These are phyloP conservation scores for Euura lappo DNA, from an alignment of 1,140 invertebrate genomes.

Conservation along the genomic window DNA sequence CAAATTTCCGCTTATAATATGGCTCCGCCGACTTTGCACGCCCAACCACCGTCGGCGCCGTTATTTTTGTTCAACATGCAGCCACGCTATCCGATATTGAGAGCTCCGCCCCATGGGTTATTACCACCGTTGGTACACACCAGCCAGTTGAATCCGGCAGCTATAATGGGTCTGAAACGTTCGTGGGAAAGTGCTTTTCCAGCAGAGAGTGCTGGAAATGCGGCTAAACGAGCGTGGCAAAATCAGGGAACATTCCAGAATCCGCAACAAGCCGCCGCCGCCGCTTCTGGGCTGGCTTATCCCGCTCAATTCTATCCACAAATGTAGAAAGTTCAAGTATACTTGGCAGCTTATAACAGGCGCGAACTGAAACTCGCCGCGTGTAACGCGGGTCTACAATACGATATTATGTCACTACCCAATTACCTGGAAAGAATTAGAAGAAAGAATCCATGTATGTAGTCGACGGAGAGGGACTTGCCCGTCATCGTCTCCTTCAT, in stretches of 20 bases:
- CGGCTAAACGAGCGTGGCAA: constrained; percentile 54
- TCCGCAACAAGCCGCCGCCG: constrained; percentile 36
- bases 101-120: constrained; percentile 54
- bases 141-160: constrained; percentile 46
- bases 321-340: constrained; percentile 31
- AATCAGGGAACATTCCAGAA: constrained; percentile 43
- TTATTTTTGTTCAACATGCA: constrained; percentile 53
- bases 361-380: no score
- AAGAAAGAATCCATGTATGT: no score
- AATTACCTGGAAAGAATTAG: no score
- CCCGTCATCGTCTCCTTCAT: no score
- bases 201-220: constrained; percentile 39
- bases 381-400: no score
- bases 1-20: constrained; percentile 53
- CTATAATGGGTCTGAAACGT: constrained; percentile 61
- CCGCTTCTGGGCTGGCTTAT: constrained; percentile 47
- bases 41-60: constrained; percentile 43
- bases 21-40: constrained; percentile 50
- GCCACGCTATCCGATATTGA: constrained; percentile 57
- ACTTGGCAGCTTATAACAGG: no score
- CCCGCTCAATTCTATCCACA: constrained; percentile 60
- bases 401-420: no score
- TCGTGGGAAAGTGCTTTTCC: constrained; percentile 59
- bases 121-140: constrained; percentile 54
- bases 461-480: no score